phyloP scores from a whole-genome alignment of 2,888 invertebrate genomes.

The Cistogaster globosa region DNA sequence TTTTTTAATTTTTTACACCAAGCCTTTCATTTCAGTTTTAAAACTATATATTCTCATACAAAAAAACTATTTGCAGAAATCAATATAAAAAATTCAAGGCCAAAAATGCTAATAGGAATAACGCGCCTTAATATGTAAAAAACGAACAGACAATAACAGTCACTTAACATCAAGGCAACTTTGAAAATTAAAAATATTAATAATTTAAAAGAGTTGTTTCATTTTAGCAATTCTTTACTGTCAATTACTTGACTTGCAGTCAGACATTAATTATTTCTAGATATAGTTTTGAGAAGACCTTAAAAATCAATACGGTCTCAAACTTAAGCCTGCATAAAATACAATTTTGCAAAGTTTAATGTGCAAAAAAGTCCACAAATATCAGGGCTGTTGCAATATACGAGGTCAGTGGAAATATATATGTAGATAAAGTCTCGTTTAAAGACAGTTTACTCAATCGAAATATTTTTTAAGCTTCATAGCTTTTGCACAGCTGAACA shows the following conservation, averaged over 20 bases:
- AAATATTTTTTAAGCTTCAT: too few relatives aligned
- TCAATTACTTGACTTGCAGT: too few relatives aligned
- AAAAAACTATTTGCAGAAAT: too few relatives aligned
- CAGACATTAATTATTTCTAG: background rate
- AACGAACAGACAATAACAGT: background rate
- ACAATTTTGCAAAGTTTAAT: too few relatives aligned
- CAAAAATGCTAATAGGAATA: slow-evolving; percentile 44
- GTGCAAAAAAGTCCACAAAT: background rate
- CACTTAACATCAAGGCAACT: background rate
- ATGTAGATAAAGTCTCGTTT: background rate
- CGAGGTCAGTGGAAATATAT: background rate
- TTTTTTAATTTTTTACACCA: too few relatives aligned
- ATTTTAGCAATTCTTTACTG: background rate
- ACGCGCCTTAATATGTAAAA: slow-evolving; percentile 36
- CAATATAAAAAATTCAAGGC: slow-evolving; percentile 53
- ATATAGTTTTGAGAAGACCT: background rate
- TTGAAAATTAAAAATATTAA: background rate
- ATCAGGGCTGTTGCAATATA: slow-evolving; percentile 26
- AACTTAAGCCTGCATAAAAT: too few relatives aligned
- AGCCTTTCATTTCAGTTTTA: too few relatives aligned
- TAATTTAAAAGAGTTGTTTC: background rate
- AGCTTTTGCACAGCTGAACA: too few relatives aligned
- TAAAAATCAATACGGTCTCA: too few relatives aligned
- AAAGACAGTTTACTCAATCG: too few relatives aligned
- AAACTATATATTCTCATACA: too few relatives aligned